phyloP scores from a whole-genome alignment of 2,888 invertebrate genomes.

The Vandiemenella viatica region DNA sequence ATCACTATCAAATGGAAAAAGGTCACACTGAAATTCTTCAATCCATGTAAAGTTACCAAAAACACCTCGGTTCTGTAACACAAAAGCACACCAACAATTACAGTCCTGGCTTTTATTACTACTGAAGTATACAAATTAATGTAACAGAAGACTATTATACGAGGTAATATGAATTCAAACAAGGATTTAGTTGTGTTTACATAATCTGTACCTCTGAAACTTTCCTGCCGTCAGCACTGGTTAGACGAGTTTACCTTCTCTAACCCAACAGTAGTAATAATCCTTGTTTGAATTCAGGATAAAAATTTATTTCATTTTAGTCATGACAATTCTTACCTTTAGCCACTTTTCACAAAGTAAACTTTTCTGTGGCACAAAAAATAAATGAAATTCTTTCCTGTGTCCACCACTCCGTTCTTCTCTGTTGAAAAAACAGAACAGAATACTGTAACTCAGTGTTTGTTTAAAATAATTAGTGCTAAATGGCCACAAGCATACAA shows the following conservation, averaged over 20 bases:
- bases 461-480: neutral
- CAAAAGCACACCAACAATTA: neutral
- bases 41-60: slow-evolving; percentile 57
- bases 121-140: neutral
- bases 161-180: too few species aligned
- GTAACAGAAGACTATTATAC: too few species aligned
- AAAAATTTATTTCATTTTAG: too few species aligned
- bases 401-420: slow-evolving; percentile 32
- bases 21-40: slow-evolving; percentile 73
- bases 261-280: too few species aligned
- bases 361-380: slow-evolving; percentile 79
- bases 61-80: slow-evolving; percentile 59
- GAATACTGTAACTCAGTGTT: neutral
- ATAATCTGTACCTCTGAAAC: too few species aligned
- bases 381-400: slow-evolving; percentile 64
- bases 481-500: neutral
- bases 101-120: neutral
- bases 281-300: too few species aligned
- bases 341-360: slow-evolving; percentile 75
- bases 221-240: too few species aligned
- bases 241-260: too few species aligned
- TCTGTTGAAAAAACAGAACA: slow-evolving; percentile 21
- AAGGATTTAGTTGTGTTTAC: too few species aligned
- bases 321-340: slow-evolving; percentile 28
- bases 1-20: slow-evolving; percentile 85